Percentiles rank a stretch among this genome's conserved stretches.
These are phyloP conservation scores for Orycteropus afer DNA, from an alignment of 2,113 vertebrate species.

Conservation along the genomic window DNA sequence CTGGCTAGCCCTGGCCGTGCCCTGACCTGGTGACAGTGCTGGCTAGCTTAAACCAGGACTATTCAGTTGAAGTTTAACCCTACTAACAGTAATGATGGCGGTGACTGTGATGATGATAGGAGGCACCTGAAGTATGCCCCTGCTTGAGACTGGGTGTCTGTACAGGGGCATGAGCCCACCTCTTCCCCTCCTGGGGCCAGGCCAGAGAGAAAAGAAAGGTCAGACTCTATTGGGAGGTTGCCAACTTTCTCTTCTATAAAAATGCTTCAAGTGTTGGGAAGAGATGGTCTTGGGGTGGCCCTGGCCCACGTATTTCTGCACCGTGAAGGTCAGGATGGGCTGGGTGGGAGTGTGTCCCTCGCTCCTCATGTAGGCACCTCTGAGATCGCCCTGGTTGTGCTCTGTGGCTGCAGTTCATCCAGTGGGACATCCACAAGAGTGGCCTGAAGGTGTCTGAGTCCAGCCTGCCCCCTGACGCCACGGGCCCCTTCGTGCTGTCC, in stretches of 20 bases:
- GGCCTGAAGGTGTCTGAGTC: slow-evolving; percentile 95
- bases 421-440: slow-evolving; percentile 98
- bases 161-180: rapidly evolving
- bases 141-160: background rate
- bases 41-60: background rate
- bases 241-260: background rate
- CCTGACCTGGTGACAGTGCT: too few relatives aligned
- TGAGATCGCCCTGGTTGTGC: slow-evolving; percentile 4
- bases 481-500: slow-evolving; percentile 95
- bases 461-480: slow-evolving; percentile 91
- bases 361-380: background rate
- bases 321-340: background rate
- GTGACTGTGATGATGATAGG: background rate
- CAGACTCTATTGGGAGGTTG: background rate
- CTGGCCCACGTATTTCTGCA: background rate
- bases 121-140: rapidly evolving
- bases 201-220: background rate
- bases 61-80: background rate
- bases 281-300: background rate
- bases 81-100: background rate
- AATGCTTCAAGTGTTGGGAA: background rate
- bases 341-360: background rate
- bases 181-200: background rate
- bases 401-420: slow-evolving; percentile 91
- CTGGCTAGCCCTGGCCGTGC: too few relatives aligned